These are phyloP conservation scores for Galendromus occidentalis DNA, from an alignment of 1,140 invertebrate species.

Conservation along the genomic window DNA sequence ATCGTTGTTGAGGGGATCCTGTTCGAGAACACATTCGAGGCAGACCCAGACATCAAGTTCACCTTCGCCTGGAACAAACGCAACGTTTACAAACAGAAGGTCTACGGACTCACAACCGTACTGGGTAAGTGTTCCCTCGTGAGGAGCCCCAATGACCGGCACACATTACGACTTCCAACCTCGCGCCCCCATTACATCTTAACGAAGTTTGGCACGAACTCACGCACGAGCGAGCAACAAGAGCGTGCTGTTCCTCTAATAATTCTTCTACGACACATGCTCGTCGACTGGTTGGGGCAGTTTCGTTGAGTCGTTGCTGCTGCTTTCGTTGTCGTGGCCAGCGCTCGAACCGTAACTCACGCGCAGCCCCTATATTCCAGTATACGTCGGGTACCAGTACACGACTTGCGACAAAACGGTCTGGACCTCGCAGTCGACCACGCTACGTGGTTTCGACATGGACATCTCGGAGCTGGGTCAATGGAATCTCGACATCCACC, in stretches of 20 bases:
- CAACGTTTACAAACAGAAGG: constrained; percentile 92
- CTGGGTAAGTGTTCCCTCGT: constrained; percentile 23
- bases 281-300: too few relatives aligned
- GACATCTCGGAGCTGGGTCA: constrained; percentile 81
- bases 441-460: constrained; percentile 83
- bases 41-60: constrained; percentile 78
- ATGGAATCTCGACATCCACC: constrained; percentile 93
- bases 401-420: constrained; percentile 75
- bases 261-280: too few relatives aligned
- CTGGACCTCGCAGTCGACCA: constrained; percentile 85
- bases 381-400: constrained; percentile 90
- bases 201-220: too few relatives aligned
- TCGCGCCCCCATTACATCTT: too few relatives aligned
- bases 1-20: constrained; percentile 80
- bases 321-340: too few relatives aligned
- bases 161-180: too few relatives aligned
- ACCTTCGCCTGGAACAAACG: constrained; percentile 91
- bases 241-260: too few relatives aligned
- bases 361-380: too few relatives aligned
- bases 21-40: constrained; percentile 76
- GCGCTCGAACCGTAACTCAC: too few relatives aligned
- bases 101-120: constrained; percentile 36
- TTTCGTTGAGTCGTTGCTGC: too few relatives aligned
- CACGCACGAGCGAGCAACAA: too few relatives aligned
- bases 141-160: too few relatives aligned